Percentiles rank a stretch among this genome's conserved stretches.
These are phyloP conservation scores for Sminthurinus aureus DNA, from an alignment of 2,888 invertebrate species.

Conservation along the genomic window DNA sequence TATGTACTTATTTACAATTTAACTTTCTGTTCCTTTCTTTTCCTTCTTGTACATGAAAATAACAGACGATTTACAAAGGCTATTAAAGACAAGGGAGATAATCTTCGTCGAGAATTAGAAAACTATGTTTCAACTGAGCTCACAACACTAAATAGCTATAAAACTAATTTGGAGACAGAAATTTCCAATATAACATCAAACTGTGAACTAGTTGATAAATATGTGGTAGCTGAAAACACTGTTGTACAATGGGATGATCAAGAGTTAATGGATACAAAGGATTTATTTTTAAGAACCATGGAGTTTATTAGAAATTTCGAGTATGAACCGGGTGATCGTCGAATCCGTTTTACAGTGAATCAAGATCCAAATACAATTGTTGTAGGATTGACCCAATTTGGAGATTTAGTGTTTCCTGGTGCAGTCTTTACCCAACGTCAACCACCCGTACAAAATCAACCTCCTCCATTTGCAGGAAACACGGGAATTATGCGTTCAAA, in stretches of 20 bases:
- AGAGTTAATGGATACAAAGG: slow-evolving; percentile 93
- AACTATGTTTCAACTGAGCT: slow-evolving; percentile 89
- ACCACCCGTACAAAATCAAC: slow-evolving; percentile 64
- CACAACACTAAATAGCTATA: slow-evolving; percentile 82
- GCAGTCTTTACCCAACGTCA: slow-evolving; percentile 64
- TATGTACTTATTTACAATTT: neutral
- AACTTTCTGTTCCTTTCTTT: neutral
- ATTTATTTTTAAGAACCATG: slow-evolving; percentile 89
- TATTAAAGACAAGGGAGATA: slow-evolving; percentile 87
- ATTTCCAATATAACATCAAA: slow-evolving; percentile 95
- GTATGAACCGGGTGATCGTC: slow-evolving; percentile 88
- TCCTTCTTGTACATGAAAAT: neutral
- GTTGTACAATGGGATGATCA: slow-evolving; percentile 84
- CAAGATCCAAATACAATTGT: slow-evolving; percentile 93
- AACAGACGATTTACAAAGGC: slow-evolving; percentile 81
- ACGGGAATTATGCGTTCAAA: slow-evolving; percentile 86
- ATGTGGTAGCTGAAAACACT: slow-evolving; percentile 75
- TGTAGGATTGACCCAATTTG: slow-evolving; percentile 85
- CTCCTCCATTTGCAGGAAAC: slow-evolving; percentile 70
- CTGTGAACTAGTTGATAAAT: slow-evolving; percentile 94
- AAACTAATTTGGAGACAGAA: slow-evolving; percentile 93
- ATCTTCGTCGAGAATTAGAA: slow-evolving; percentile 87
- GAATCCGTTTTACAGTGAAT: slow-evolving; percentile 84
- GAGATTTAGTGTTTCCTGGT: slow-evolving; percentile 71
- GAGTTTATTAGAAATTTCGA: slow-evolving; percentile 94